Conservation (phyloP, 1,140 invertebrate species). For the Lepidostoma basale region DNA sequence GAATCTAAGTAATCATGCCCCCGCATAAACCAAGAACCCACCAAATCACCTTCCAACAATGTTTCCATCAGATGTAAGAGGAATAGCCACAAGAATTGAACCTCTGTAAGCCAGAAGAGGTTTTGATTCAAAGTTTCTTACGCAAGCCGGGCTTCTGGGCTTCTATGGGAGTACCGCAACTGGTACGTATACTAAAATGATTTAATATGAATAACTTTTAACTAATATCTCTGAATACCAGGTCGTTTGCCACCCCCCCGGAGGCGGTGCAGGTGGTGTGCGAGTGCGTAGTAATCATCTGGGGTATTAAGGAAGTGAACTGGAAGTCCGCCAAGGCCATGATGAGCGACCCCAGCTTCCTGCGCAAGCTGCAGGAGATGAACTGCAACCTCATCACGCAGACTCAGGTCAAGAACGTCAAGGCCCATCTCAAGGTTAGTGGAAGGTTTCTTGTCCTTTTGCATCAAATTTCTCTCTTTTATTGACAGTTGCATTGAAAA, state of each 20-base stretch:
- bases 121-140: too few species aligned
- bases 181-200: too few species aligned
- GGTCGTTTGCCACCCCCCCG: conserved; percentile 89
- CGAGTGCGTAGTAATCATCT: conserved; percentile 85
- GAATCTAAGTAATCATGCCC: too few species aligned
- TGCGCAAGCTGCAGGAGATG: conserved; percentile 80
- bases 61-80: too few species aligned
- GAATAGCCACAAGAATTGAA: too few species aligned
- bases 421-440: conserved; percentile 68
- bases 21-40: too few species aligned
- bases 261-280: conserved; percentile 85
- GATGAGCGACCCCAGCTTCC: conserved; percentile 88
- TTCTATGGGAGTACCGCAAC: too few species aligned
- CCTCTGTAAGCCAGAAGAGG: too few species aligned
- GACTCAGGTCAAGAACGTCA: conserved; percentile 73
- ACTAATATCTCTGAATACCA: conserved; percentile 36
- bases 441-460: neutral
- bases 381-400: conserved; percentile 81
- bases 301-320: conserved; percentile 80
- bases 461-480: neutral
- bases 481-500: too few species aligned
- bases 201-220: neutral
- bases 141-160: too few species aligned
- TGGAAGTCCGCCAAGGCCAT: conserved; percentile 90
- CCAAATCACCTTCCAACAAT: too few species aligned